Conservation (phyloP, 2,888 invertebrate species). For the Mechanitis messenoides region DNA sequence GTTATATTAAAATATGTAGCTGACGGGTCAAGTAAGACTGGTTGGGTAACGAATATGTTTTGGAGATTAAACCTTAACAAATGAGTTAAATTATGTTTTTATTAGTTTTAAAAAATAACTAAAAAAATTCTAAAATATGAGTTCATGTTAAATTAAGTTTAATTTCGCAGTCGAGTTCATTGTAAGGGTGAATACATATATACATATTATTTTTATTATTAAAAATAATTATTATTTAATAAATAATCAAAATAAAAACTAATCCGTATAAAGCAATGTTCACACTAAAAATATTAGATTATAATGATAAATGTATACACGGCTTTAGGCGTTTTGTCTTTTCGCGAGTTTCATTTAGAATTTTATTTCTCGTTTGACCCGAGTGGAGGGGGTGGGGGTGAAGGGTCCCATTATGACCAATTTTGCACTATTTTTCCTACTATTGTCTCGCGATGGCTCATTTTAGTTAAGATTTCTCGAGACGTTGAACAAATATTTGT, state of each 20-base stretch:
- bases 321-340: constrained; percentile 58
- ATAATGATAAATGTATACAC: background rate
- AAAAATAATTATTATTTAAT: too few species aligned
- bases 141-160: constrained; percentile 34
- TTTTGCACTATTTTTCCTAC: constrained; percentile 60
- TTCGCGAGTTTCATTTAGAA: constrained; percentile 71
- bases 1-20: too few species aligned
- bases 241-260: too few species aligned
- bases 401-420: constrained; percentile 70
- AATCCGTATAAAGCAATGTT: too few species aligned
- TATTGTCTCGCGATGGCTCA: constrained; percentile 63
- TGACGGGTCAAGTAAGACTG: too few species aligned
- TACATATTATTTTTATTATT: too few species aligned
- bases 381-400: constrained; percentile 41
- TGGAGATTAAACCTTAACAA: too few species aligned
- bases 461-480: constrained; percentile 42
- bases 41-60: too few species aligned
- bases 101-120: background rate
- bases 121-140: constrained; percentile 31
- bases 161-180: constrained; percentile 35
- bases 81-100: too few species aligned
- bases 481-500: constrained; percentile 12
- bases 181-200: constrained; percentile 22
- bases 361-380: constrained; percentile 64
- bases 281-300: background rate